Conservation (phyloP, 2,797 vertebrate species). For the Paguma larvata region DNA sequence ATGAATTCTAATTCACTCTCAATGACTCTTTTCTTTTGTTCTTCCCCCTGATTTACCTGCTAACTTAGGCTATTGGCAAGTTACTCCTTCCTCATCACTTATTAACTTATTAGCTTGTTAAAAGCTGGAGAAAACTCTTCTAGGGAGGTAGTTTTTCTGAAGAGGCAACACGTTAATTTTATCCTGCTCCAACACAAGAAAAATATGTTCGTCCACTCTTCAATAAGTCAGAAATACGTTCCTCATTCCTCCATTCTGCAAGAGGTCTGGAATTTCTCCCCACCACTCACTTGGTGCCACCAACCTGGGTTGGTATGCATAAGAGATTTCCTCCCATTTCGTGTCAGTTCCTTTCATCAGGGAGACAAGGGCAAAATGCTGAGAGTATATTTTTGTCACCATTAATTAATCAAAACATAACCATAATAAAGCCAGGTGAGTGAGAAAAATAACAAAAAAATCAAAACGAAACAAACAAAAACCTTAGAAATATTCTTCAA, state of each 20-base stretch:
- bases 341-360: background rate
- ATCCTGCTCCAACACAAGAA: background rate
- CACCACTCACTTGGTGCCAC: background rate
- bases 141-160: background rate
- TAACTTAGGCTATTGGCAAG: background rate
- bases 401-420: background rate
- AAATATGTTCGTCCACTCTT: background rate
- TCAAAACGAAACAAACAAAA: background rate
- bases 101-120: background rate
- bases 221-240: background rate
- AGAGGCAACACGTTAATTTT: background rate
- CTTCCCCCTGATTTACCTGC: background rate
- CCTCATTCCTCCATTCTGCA: background rate
- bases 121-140: background rate
- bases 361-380: background rate
- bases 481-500: background rate
- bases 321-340: background rate
- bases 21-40: background rate
- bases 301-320: accelerated
- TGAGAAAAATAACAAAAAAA: background rate
- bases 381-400: background rate
- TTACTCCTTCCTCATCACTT: background rate
- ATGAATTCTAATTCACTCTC: background rate
- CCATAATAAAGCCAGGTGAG: background rate
- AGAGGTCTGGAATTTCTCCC: background rate